phyloP scores from a whole-genome alignment of 35 echinoderm and acorn worm genomes.

The Strongylocentrotus purpuratus region DNA sequence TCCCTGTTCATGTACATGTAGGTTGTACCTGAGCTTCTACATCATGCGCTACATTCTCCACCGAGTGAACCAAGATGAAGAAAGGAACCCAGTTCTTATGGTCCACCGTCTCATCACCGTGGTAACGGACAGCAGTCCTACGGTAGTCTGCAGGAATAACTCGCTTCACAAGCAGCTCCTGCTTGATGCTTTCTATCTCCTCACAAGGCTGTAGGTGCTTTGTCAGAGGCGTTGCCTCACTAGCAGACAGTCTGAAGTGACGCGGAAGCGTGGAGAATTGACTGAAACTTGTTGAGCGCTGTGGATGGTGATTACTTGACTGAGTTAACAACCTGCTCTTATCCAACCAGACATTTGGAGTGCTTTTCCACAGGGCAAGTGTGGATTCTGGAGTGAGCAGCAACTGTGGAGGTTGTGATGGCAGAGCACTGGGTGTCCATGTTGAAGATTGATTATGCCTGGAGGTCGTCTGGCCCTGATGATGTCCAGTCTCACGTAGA shows the following conservation, averaged over 20 bases:
- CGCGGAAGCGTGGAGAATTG: not conserved
- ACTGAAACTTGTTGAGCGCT: not conserved
- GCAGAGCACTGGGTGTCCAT: not conserved
- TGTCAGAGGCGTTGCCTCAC: not conserved
- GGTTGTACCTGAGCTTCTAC: not conserved
- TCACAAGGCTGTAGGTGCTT: not conserved
- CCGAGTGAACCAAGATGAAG: constrained; percentile 24
- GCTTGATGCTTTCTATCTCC: not conserved
- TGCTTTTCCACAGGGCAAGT: not conserved
- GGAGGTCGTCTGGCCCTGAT: not conserved
- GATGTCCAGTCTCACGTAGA: not conserved
- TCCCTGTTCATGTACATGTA: not conserved
- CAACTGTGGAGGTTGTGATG: not conserved
- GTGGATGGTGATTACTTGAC: not conserved
- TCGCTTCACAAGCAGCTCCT: not conserved
- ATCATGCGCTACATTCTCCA: constrained; percentile 43
- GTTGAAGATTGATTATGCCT: not conserved
- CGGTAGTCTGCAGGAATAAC: constrained; percentile 52
- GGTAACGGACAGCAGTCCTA: constrained; percentile 33
- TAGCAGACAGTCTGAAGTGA: not conserved
- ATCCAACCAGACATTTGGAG: not conserved
- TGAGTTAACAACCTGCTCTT: not conserved
- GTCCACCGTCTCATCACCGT: constrained; percentile 47
- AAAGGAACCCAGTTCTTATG: constrained; percentile 55
- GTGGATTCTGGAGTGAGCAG: constrained; percentile 2